These are phyloP conservation scores for Archivesica marissinica DNA, from an alignment of 1,140 invertebrate species.

Conservation along the genomic window DNA sequence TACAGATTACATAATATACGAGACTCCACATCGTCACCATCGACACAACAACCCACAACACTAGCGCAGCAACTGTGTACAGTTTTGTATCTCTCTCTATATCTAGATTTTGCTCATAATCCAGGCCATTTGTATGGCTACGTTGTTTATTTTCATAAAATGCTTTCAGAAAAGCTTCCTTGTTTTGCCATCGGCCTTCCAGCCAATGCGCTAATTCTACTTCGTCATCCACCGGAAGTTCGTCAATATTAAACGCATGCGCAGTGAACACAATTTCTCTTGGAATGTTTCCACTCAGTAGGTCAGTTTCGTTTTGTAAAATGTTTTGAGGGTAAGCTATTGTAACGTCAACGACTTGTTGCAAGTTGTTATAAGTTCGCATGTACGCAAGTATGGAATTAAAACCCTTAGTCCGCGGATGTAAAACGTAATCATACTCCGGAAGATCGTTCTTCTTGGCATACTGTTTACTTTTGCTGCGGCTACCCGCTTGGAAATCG, in stretches of 20 bases:
- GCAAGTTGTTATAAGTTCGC: constrained; percentile 83
- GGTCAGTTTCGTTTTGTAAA: constrained; percentile 73
- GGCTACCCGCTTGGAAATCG: constrained; percentile 90
- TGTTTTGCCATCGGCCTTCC: constrained; percentile 72
- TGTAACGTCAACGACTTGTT: constrained; percentile 78
- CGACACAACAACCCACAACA: constrained; percentile 5
- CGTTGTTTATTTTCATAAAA: constrained; percentile 68
- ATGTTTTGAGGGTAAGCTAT: constrained; percentile 77
- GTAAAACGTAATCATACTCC: constrained; percentile 90
- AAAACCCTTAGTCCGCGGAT: constrained; percentile 94
- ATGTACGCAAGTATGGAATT: constrained; percentile 88
- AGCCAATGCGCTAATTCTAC: constrained; percentile 71
- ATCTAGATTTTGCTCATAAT: constrained; percentile 27
- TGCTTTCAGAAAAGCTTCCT: constrained; percentile 71
- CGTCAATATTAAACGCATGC: constrained; percentile 57
- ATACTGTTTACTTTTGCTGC: constrained; percentile 89
- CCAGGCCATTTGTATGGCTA: not conserved
- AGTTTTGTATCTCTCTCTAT: constrained; percentile 12
- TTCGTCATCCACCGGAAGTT: constrained; percentile 55
- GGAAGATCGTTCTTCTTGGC: constrained; percentile 89
- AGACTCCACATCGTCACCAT: not conserved
- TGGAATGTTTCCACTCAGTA: constrained; percentile 75
- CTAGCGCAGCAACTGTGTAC: not conserved
- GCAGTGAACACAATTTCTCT: constrained; percentile 79
- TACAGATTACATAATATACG: constrained; percentile 1